Evolutionary conservation across 2,797 vertebrate genomes (phyloP).

Genomic region (Coranthus polyacanthus): DNA sequence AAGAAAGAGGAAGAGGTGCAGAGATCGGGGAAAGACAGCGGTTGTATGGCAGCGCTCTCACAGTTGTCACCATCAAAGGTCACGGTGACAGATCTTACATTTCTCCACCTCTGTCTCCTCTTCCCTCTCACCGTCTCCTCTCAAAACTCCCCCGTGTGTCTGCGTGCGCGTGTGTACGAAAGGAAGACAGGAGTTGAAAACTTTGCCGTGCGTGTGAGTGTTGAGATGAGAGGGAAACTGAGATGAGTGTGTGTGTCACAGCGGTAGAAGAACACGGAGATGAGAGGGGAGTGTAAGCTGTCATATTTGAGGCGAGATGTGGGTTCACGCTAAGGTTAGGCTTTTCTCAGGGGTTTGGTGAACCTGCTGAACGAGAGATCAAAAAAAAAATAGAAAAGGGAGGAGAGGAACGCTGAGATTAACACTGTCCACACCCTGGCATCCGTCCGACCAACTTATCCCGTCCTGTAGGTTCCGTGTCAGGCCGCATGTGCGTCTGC

Average conservation of each 20-base stretch:
- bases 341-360: slow-evolving; percentile 81
- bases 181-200: slow-evolving; percentile 56
- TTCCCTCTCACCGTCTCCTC: slow-evolving; percentile 57
- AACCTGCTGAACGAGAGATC: slow-evolving; percentile 73
- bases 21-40: slow-evolving; percentile 31
- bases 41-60: slow-evolving; percentile 52
- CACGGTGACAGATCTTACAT: slow-evolving; percentile 75
- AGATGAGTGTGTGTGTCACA: slow-evolving; percentile 52
- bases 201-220: slow-evolving; percentile 55
- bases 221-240: slow-evolving; percentile 66
- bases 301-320: slow-evolving; percentile 79
- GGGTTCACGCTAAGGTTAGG: slow-evolving; percentile 82
- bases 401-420: slow-evolving; percentile 60
- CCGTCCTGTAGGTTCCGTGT: slow-evolving; percentile 11
- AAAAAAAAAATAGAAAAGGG: slow-evolving; percentile 54
- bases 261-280: slow-evolving; percentile 58
- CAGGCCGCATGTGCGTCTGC: slow-evolving; percentile 8
- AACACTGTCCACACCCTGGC: slow-evolving; percentile 65
- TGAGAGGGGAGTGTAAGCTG: slow-evolving; percentile 78
- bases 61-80: slow-evolving; percentile 79
- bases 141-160: slow-evolving; percentile 57
- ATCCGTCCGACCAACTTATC: slow-evolving; percentile 40
- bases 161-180: slow-evolving; percentile 25
- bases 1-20: slow-evolving; percentile 3
- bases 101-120: slow-evolving; percentile 57